Evolutionary conservation across 1,140 invertebrate genomes (phyloP).

Genomic region (Zaprionus lachaisei): DNA sequence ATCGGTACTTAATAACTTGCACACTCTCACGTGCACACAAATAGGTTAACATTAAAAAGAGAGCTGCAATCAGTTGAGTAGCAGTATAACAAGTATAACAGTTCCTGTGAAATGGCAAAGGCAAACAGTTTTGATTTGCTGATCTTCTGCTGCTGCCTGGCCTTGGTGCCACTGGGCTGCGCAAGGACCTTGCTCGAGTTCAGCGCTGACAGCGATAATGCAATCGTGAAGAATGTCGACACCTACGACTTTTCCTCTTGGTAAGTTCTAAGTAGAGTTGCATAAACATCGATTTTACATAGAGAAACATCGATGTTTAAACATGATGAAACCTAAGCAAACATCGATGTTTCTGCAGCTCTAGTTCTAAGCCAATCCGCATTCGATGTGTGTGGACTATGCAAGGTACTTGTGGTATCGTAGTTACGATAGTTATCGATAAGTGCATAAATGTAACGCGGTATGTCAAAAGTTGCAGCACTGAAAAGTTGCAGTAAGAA

Average conservation of each 20-base stretch:
- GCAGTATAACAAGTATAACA: background rate
- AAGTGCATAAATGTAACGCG: too few species aligned
- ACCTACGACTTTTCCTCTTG: conserved; percentile 52
- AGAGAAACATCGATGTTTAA: too few species aligned
- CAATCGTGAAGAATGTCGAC: conserved; percentile 36
- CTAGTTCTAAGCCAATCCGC: background rate
- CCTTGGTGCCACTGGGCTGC: conserved; percentile 8
- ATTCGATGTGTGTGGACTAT: background rate
- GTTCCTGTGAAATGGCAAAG: conserved; percentile 44
- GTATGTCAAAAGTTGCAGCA: too few species aligned
- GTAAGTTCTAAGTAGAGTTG: conserved; percentile 50
- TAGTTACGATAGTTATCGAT: too few species aligned
- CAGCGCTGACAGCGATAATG: conserved; percentile 35
- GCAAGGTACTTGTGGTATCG: too few species aligned
- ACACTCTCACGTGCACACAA: background rate
- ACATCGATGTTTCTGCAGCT: too few species aligned
- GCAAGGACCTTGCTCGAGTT: conserved; percentile 47
- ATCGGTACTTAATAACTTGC: conserved; percentile 20
- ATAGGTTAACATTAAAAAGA: background rate
- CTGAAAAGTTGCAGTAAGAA: too few species aligned
- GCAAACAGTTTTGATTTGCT: conserved; percentile 23
- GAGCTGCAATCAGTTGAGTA: background rate
- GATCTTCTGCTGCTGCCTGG: conserved; percentile 46
- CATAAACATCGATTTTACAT: too few species aligned
- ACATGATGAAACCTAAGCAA: too few species aligned